phyloP scores from a whole-genome alignment of 1,140 invertebrate species.

The Philotrypesis tridentata region DNA sequence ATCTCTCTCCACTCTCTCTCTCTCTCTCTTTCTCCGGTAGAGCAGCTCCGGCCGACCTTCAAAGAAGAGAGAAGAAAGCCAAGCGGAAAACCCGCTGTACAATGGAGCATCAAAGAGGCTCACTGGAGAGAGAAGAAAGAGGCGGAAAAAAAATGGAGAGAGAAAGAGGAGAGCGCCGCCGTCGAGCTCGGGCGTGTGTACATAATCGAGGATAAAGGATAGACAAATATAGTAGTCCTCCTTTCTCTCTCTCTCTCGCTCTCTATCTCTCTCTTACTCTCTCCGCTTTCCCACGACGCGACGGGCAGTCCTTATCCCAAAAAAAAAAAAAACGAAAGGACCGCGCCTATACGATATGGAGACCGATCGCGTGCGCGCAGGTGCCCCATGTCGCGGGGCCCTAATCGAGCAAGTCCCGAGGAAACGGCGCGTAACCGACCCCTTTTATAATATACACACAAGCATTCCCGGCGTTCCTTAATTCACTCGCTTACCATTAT shows the following conservation, averaged over 20 bases:
- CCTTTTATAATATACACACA: too few relatives aligned
- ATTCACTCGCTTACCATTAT: slow-evolving; percentile 21
- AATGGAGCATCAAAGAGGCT: slow-evolving; percentile 2
- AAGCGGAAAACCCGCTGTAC: neutral
- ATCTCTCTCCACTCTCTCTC: too few relatives aligned
- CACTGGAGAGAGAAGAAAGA: neutral
- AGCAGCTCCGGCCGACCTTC: neutral
- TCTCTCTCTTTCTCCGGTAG: too few relatives aligned
- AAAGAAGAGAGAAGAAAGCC: neutral
- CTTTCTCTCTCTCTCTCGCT: neutral
- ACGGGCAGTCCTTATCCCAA: too few relatives aligned
- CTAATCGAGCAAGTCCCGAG: slow-evolving; percentile 62
- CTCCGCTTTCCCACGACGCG: neutral
- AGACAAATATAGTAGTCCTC: slow-evolving; percentile 11
- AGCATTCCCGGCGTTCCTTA: slow-evolving; percentile 55
- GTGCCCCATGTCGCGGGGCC: too few relatives aligned
- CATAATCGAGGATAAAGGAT: slow-evolving; percentile 20
- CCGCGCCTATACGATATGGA: too few relatives aligned
- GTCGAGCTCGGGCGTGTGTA: neutral
- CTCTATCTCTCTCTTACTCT: too few relatives aligned
- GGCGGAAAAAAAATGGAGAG: neutral
- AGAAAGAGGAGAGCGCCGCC: neutral
- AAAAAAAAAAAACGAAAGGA: slow-evolving; percentile 1
- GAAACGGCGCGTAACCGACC: slow-evolving; percentile 55
- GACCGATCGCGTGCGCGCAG: too few relatives aligned